Conservation (phyloP, 2,888 invertebrate genomes). For the Netelia melanura region DNA sequence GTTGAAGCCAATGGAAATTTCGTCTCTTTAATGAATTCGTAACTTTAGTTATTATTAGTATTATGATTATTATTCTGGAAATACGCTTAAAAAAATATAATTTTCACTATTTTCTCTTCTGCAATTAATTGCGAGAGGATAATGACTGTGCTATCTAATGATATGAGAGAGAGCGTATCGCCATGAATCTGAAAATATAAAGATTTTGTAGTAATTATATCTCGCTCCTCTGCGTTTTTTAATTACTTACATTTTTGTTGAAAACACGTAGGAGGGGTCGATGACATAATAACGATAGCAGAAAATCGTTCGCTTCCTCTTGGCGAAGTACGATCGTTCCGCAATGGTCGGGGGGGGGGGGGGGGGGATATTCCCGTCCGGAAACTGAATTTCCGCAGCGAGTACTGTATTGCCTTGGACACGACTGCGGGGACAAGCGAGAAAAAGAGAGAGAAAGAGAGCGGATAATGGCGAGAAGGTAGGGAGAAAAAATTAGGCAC, state of each 20-base stretch:
- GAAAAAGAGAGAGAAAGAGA: constrained; percentile 23
- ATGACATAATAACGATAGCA: neutral
- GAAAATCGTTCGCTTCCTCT: constrained; percentile 51
- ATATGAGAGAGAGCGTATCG: neutral
- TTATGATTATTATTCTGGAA: no score
- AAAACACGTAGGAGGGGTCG: constrained; percentile 8
- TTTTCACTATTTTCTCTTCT: no score
- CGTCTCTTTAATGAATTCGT: no score
- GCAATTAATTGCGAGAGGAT: no score
- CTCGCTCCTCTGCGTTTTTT: constrained; percentile 1
- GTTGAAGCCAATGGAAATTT: no score
- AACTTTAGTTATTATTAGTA: no score
- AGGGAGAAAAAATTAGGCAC: constrained; percentile 61
- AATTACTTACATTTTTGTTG: constrained; percentile 30
- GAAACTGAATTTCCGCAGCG: constrained; percentile 59
- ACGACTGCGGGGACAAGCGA: constrained; percentile 26
- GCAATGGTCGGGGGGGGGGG: constrained; percentile 12
- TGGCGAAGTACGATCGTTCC: neutral
- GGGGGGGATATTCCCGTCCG: constrained; percentile 28
- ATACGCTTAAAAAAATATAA: no score
- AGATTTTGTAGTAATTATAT: neutral
- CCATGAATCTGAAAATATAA: neutral
- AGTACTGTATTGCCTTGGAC: constrained; percentile 22
- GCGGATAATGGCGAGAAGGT: constrained; percentile 21
- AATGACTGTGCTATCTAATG: no score